Evolutionary conservation across 2,113 vertebrate species (phyloP).

Genomic region (Harpagus bidentatus): DNA sequence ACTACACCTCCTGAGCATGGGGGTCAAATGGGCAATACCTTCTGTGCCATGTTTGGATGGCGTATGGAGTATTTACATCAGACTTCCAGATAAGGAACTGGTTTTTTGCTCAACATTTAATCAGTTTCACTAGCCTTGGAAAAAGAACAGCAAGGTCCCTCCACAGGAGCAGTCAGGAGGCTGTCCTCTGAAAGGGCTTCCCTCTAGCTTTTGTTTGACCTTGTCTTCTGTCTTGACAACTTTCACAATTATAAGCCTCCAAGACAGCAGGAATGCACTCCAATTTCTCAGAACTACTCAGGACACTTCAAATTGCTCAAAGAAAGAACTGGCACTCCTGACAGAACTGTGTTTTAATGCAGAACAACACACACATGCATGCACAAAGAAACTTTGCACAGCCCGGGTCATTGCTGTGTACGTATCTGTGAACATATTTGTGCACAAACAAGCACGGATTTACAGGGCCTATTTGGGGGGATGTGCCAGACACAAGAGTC

Average conservation of each 20-base stretch:
- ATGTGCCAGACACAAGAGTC: background rate
- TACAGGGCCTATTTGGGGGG: background rate
- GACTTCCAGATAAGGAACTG: background rate
- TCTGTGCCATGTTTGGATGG: background rate
- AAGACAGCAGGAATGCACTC: background rate
- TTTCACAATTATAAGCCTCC: background rate
- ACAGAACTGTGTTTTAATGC: background rate
- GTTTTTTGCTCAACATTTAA: background rate
- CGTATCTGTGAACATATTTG: background rate
- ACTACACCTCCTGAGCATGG: background rate
- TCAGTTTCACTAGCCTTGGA: background rate
- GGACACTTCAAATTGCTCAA: background rate
- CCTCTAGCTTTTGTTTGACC: background rate
- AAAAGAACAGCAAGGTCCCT: background rate
- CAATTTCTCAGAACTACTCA: background rate
- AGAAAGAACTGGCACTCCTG: background rate
- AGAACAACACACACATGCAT: accelerated
- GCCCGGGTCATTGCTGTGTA: background rate
- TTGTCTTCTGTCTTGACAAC: background rate
- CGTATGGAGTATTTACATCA: background rate
- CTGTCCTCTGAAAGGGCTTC: background rate
- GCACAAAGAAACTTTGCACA: background rate
- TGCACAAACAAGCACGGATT: background rate
- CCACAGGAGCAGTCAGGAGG: background rate
- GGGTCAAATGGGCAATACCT: background rate